phyloP scores from a whole-genome alignment of 2,113 vertebrate species.

The Rostratula benghalensis region DNA sequence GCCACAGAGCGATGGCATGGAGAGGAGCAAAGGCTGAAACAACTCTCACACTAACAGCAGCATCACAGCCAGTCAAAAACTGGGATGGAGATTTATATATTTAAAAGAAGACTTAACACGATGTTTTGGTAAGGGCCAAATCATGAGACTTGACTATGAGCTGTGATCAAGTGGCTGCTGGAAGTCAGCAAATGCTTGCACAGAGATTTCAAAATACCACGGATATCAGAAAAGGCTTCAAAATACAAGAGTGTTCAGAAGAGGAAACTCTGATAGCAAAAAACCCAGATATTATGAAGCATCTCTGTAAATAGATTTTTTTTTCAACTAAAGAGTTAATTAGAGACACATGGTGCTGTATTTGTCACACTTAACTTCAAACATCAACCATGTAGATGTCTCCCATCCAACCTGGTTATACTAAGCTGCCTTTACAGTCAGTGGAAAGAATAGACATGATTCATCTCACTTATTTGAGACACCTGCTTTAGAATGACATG shows the following conservation, averaged over 20 bases:
- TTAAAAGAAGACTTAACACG: not conserved
- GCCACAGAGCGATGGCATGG: not conserved
- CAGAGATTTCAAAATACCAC: not conserved
- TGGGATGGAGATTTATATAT: not conserved
- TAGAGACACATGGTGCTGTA: not conserved
- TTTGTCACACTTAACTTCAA: not conserved
- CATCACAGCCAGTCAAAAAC: not conserved
- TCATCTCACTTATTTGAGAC: slow-evolving; percentile 16
- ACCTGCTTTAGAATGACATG: not conserved
- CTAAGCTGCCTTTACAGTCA: not conserved
- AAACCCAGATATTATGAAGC: not conserved
- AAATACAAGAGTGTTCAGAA: not conserved
- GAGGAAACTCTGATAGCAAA: not conserved
- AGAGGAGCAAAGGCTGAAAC: not conserved
- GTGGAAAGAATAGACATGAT: not conserved
- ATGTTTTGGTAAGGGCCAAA: not conserved
- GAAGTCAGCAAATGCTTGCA: not conserved
- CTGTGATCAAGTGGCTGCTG: not conserved
- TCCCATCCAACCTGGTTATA: not conserved
- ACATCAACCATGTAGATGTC: not conserved
- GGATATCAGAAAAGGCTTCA: not conserved
- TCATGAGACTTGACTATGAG: not conserved
- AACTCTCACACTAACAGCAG: not conserved
- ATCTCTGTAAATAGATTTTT: not conserved
- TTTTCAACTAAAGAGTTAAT: not conserved